These are phyloP conservation scores for Garrulus glandarius DNA, from an alignment of 2,797 vertebrate species.

Conservation along the genomic window DNA sequence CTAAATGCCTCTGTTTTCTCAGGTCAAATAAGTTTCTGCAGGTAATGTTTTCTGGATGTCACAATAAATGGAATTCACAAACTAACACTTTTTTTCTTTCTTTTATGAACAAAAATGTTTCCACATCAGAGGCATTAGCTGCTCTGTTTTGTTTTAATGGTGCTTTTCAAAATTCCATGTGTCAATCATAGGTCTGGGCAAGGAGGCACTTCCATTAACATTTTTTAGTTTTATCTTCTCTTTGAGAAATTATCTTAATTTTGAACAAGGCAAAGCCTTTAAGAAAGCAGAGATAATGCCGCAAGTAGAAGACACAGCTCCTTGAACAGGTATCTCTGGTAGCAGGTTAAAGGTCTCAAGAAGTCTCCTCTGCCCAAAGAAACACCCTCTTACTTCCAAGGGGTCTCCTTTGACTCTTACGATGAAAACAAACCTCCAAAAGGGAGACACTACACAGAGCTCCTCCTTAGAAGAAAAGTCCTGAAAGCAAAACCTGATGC, in stretches of 20 bases:
- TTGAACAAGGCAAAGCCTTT: neutral
- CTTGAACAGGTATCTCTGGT: neutral
- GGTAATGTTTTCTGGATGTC: neutral
- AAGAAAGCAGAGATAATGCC: neutral
- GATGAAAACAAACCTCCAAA: neutral
- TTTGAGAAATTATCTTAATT: neutral
- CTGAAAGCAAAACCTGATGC: neutral
- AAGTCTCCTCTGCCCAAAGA: neutral
- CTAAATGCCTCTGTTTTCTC: neutral
- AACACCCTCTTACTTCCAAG: neutral
- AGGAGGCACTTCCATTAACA: neutral
- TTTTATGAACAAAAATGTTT: neutral
- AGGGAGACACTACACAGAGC: neutral
- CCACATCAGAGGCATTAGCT: neutral
- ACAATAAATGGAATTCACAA: neutral
- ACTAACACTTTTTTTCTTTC: neutral
- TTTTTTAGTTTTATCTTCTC: neutral
- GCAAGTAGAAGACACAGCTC: neutral
- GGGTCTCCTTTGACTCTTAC: neutral
- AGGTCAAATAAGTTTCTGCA: neutral
- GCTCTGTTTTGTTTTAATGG: neutral
- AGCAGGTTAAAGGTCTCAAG: neutral
- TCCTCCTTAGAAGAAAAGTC: neutral
- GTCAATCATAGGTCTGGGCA: neutral
- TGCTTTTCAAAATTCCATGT: neutral